A percentile compares a stretch with the other conserved stretches of the same genome.
phyloP scores from a whole-genome alignment of 2,797 vertebrate species.

The Characodon lateralis region DNA sequence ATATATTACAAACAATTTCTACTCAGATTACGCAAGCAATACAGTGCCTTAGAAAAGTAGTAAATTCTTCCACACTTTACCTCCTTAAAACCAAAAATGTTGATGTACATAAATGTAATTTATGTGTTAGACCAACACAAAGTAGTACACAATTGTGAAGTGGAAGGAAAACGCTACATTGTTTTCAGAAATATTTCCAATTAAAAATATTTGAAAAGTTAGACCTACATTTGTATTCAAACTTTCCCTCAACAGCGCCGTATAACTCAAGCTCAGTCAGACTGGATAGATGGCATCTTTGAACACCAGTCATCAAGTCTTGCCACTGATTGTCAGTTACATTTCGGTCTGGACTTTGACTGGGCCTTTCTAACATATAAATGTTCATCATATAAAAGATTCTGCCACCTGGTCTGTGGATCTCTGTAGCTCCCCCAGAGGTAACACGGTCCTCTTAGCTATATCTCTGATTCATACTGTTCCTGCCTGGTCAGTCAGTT shows the following conservation, averaged over 20 bases:
- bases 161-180: not conserved
- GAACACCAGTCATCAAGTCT: not conserved
- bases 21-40: not conserved
- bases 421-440: not conserved
- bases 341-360: not conserved
- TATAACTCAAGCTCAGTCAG: not conserved
- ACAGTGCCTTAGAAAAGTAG: not conserved
- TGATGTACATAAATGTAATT: not conserved
- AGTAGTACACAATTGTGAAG: not conserved
- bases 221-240: not conserved
- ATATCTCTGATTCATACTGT: not conserved
- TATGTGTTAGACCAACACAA: not conserved
- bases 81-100: not conserved
- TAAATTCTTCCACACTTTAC: not conserved
- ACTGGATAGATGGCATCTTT: not conserved
- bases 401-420: not conserved
- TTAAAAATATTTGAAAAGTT: not conserved
- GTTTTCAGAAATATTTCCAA: not conserved
- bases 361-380: not conserved
- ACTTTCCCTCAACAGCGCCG: not conserved
- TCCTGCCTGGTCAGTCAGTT: not conserved
- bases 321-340: not conserved
- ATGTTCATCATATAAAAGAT: not conserved
- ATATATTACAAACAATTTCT: not conserved
- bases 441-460: not conserved